phyloP scores from a whole-genome alignment of 2,888 invertebrate genomes.

The Gari tellinella region DNA sequence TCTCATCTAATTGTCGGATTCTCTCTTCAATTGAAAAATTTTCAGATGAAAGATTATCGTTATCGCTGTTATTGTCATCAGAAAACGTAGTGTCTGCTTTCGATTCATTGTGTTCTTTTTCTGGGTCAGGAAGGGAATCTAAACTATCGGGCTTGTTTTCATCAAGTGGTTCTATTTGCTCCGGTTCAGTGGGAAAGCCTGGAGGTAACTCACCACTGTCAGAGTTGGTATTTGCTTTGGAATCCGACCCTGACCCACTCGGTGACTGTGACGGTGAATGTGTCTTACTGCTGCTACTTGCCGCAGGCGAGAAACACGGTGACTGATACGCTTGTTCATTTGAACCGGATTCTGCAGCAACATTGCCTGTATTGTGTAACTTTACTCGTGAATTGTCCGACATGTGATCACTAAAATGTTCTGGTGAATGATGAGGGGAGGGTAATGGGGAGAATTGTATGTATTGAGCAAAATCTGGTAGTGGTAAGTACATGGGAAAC shows the following conservation, averaged over 20 bases:
- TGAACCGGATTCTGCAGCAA: conserved; percentile 19
- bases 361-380: conserved; percentile 10
- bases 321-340: conserved; percentile 56
- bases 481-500: conserved; percentile 91
- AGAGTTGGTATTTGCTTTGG: conserved; percentile 62
- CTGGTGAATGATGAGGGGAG: conserved; percentile 69
- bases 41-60: conserved; percentile 54
- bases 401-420: conserved; percentile 58
- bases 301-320: conserved; percentile 73
- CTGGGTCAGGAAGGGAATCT: conserved; percentile 48
- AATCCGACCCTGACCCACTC: conserved; percentile 60
- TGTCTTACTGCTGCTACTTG: conserved; percentile 72
- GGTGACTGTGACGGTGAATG: conserved; percentile 76
- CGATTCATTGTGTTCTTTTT: conserved; percentile 42
- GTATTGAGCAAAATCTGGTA: conserved; percentile 92
- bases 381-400: conserved; percentile 38
- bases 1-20: conserved; percentile 95
- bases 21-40: conserved; percentile 92
- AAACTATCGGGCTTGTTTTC: conserved; percentile 57
- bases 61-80: conserved; percentile 70
- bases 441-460: conserved; percentile 62
- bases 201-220: conserved; percentile 52
- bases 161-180: conserved; percentile 38
- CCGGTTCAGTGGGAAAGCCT: conserved; percentile 52
- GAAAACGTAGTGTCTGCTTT: conserved; percentile 64